A percentile compares a stretch with the other conserved stretches of the same genome.
Conservation (phyloP, 2,888 invertebrate species). For the Rhagonycha lutea region DNA sequence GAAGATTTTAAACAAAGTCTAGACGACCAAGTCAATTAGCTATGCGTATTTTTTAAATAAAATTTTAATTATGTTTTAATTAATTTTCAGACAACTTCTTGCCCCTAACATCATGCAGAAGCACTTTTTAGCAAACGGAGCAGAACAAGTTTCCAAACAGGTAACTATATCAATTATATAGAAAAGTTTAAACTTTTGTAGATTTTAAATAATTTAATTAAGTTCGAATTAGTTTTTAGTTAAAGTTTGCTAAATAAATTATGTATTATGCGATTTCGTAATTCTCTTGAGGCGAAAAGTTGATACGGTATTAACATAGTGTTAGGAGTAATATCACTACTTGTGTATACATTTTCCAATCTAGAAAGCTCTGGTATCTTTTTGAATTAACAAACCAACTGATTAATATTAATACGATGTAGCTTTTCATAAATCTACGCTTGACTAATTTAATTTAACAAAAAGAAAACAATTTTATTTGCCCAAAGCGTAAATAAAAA, state of each 20-base stretch:
- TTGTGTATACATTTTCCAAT: not conserved
- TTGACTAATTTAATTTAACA: slow-evolving; percentile 4
- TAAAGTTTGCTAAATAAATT: slow-evolving; percentile 2
- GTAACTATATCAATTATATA: slow-evolving; percentile 56
- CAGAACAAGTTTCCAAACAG: slow-evolving; percentile 81
- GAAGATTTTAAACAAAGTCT: no score
- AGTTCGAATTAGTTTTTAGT: not conserved
- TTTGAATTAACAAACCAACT: slow-evolving; percentile 6
- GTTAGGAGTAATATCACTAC: not conserved
- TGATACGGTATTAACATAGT: not conserved
- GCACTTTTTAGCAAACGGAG: slow-evolving; percentile 84
- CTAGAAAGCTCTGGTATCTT: not conserved
- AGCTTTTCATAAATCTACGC: not conserved
- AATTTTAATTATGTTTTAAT: slow-evolving; percentile 25
- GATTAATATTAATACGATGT: slow-evolving; percentile 13
- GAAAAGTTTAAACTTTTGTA: not conserved
- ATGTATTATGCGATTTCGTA: slow-evolving; percentile 10
- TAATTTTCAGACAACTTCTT: slow-evolving; percentile 82
- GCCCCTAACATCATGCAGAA: slow-evolving; percentile 92
- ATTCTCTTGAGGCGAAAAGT: not conserved
- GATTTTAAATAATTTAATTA: not conserved
- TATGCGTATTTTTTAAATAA: not conserved
- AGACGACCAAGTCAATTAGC: not conserved
- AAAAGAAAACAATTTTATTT: slow-evolving; percentile 11
- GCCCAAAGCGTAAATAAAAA: slow-evolving; percentile 7